Evolutionary conservation across 2,113 vertebrate genomes (phyloP), one percentile per base, ranked within the genome.

Genomic region (Solea solea): DNA sequence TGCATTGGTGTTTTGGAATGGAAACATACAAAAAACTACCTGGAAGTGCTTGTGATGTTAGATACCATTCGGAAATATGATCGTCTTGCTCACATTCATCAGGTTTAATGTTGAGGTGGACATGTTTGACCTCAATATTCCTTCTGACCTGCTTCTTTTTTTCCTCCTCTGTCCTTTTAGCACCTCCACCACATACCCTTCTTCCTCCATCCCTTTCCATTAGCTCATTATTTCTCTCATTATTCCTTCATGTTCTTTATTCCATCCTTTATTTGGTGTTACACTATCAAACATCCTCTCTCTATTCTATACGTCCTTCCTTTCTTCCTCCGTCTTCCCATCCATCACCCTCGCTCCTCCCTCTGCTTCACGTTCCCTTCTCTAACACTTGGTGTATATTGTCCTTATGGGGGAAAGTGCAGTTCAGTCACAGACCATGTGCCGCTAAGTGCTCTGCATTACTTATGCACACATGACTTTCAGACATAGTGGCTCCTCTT

Each of bases 381-480:
- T 68, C 42, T 82, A 80, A 76, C 28, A 49, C 9, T 62, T 62
- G 75, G 84, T 71, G 66, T 76, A 46, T 78, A 80, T 82, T 68
- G 74, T 70, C 46, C 72, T 72, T 72, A 74, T 62, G 86, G 82
- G 82, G 85, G 63, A 12, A 34, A 62, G 64, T 58, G 72, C 59
- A 59, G 64, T 60, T 74, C 53, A 86, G 49, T 72, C 67, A 62
- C 12, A 71, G 74, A 57, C 42, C 58, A 57, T 60, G 72, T 87
- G 87, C 56, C 62, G 79, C 74, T 78, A 69, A 85, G 78, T 81
- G 84, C 74, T 81, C 58, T 51, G 41, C 72, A 75, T 90, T 80
- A 79, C 62, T 68, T 76, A 73, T 64, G 69, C 69, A 76, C 58
- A 68, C 71, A 81, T 62, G 63, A 76, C 83, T 85, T 71, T 72